These are phyloP conservation scores for Lasioglossum villosulum DNA, from an alignment of 2,888 invertebrate genomes.

Conservation along the genomic window DNA sequence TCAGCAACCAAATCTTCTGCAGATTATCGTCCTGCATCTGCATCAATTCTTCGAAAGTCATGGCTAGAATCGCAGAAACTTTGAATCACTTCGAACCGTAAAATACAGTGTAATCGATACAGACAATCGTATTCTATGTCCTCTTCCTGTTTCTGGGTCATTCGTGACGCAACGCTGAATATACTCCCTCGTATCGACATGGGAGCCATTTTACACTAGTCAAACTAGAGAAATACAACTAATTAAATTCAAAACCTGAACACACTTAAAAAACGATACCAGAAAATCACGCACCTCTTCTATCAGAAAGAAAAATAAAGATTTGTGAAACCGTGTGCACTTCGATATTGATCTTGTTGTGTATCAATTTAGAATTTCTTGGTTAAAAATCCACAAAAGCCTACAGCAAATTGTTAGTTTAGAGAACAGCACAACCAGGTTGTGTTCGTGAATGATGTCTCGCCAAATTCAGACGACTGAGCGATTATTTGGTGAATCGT, in stretches of 20 bases:
- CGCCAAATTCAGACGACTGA: constrained; percentile 24
- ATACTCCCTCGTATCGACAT: constrained; percentile 52
- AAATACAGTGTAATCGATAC: background rate
- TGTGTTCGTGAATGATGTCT: background rate
- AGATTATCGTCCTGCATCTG: constrained; percentile 66
- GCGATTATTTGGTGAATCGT: background rate
- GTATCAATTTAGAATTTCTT: background rate
- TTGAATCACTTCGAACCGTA: background rate
- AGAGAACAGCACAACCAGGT: background rate
- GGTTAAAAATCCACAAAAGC: background rate
- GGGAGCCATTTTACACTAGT: background rate
- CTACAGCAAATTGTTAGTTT: too few relatives aligned
- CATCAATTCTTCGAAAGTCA: constrained; percentile 74
- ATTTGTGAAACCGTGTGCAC: background rate
- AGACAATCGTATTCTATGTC: constrained; percentile 43
- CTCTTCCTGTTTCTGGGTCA: constrained; percentile 14
- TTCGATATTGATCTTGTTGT: background rate
- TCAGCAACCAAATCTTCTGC: constrained; percentile 77
- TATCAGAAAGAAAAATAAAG: background rate
- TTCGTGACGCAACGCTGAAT: constrained; percentile 41
- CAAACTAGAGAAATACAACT: background rate
- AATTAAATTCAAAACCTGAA: background rate
- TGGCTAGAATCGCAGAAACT: constrained; percentile 63
- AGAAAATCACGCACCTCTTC: background rate
- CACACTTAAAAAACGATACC: background rate